Conservation (phyloP, 2,113 vertebrate genomes). For the Salvelinus alpinus region DNA sequence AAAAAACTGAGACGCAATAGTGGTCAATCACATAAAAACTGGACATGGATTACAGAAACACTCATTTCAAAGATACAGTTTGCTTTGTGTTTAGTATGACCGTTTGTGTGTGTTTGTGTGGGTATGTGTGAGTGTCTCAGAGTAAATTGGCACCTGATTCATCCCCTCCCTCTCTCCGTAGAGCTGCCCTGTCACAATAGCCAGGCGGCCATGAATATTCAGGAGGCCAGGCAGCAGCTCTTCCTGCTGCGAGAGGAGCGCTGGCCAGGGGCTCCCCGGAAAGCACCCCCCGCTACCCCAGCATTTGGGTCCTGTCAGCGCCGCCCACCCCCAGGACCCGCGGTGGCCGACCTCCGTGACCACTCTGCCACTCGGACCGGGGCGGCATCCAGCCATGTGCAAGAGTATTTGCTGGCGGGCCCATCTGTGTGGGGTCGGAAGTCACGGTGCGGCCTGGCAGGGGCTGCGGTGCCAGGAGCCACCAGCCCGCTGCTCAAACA, state of each 20-base stretch:
- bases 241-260: conserved; percentile 75
- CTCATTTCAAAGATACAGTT: background rate
- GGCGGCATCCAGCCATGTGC: conserved; percentile 71
- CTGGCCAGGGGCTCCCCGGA: conserved; percentile 75
- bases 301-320: conserved; percentile 85
- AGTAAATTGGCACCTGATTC: conserved; percentile 58
- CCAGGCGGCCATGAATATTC: conserved; percentile 96
- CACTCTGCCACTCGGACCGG: conserved; percentile 71
- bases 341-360: conserved; percentile 68
- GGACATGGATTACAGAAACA: background rate
- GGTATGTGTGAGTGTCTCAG: conserved; percentile 15
- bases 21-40: too few relatives aligned
- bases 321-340: conserved; percentile 70
- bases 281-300: conserved; percentile 76
- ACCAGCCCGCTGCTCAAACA: conserved; percentile 84
- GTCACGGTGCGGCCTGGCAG: conserved; percentile 82
- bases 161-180: conserved; percentile 56
- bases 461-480: conserved; percentile 71
- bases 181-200: conserved; percentile 79
- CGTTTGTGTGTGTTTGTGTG: conserved; percentile 15
- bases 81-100: conserved; percentile 1
- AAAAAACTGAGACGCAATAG: background rate
- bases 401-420: conserved; percentile 67
- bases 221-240: conserved; percentile 77
- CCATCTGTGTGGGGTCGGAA: conserved; percentile 89